phyloP scores from a whole-genome alignment of 2,888 invertebrate species.

The Aproaerema taeniolella region DNA sequence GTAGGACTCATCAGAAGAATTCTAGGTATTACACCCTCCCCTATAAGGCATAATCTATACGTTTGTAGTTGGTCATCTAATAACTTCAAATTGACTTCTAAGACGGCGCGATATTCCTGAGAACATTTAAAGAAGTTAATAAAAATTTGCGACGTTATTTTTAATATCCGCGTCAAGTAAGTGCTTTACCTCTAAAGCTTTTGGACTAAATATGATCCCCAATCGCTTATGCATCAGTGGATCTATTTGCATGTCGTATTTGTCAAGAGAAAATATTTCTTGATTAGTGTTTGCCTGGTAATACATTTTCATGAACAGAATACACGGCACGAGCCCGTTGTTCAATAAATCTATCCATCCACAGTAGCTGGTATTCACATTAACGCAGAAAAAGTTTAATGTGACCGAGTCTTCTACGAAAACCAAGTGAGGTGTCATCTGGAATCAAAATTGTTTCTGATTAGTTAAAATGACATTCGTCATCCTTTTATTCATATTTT shows the following conservation, averaged over 20 bases:
- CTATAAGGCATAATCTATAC: constrained; percentile 62
- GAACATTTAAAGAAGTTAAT: constrained; percentile 22
- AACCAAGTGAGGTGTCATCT: constrained; percentile 64
- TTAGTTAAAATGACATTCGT: constrained; percentile 1
- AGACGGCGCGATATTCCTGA: constrained; percentile 63
- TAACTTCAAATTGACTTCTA: constrained; percentile 60
- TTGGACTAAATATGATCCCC: constrained; percentile 58
- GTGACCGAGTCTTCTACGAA: constrained; percentile 64
- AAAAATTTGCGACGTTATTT: too few species aligned
- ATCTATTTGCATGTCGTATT: constrained; percentile 59
- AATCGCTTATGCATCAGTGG: constrained; percentile 59
- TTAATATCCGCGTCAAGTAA: too few species aligned
- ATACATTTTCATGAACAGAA: constrained; percentile 51
- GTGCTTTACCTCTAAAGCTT: constrained; percentile 43
- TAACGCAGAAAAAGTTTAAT: constrained; percentile 60
- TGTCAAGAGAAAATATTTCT: constrained; percentile 58
- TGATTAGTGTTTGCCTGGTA: constrained; percentile 50
- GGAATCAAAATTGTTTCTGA: too few species aligned
- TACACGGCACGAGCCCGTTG: constrained; percentile 62
- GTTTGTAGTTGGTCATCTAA: constrained; percentile 54
- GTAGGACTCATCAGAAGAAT: constrained; percentile 46
- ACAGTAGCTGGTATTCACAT: constrained; percentile 46
- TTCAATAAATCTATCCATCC: constrained; percentile 60
- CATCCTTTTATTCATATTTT: constrained; percentile 5
- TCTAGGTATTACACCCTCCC: constrained; percentile 66